phyloP scores from a whole-genome alignment of 2,113 vertebrate genomes.

The Protomyctophum bolini region DNA sequence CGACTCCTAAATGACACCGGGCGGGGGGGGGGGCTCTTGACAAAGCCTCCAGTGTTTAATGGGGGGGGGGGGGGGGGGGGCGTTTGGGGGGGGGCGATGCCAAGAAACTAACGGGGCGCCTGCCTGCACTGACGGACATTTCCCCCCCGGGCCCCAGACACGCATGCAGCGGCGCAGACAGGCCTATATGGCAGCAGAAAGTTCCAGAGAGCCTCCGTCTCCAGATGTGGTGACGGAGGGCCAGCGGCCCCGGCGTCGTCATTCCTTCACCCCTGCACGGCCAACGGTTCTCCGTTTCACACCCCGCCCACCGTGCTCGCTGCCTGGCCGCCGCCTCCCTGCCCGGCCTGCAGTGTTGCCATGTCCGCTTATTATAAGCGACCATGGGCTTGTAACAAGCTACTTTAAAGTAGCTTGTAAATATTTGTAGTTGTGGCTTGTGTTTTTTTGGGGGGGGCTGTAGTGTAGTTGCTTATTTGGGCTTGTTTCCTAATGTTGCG shows the following conservation, averaged over 20 bases:
- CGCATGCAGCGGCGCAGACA: conserved; percentile 6
- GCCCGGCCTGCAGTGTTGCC: background rate
- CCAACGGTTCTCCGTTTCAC: conserved; percentile 7
- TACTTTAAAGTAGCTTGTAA: too few species aligned
- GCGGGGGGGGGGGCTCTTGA: conserved; percentile 39
- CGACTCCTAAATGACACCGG: conserved; percentile 48
- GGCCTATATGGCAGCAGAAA: background rate
- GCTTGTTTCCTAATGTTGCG: too few species aligned
- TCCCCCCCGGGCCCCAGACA: conserved; percentile 4
- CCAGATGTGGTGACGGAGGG: conserved; percentile 41
- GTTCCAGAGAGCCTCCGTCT: conserved; percentile 9
- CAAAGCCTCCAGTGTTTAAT: conserved; percentile 67
- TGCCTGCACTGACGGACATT: conserved; percentile 51
- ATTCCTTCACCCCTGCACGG: background rate
- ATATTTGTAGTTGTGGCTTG: too few species aligned
- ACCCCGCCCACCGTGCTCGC: background rate
- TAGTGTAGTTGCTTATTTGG: too few species aligned
- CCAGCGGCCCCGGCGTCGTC: conserved; percentile 17
- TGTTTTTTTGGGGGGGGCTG: too few species aligned
- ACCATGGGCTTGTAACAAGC: too few species aligned
- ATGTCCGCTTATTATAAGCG: too few species aligned
- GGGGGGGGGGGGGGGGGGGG: background rate
- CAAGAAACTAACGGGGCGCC: conserved; percentile 64
- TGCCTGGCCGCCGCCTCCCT: background rate
- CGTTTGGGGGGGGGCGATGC: conserved; percentile 49